A percentile compares a stretch with the other conserved stretches of the same genome.
Evolutionary conservation across 2,797 vertebrate species (phyloP).

Genomic region (Sebastes taczanowskii): DNA sequence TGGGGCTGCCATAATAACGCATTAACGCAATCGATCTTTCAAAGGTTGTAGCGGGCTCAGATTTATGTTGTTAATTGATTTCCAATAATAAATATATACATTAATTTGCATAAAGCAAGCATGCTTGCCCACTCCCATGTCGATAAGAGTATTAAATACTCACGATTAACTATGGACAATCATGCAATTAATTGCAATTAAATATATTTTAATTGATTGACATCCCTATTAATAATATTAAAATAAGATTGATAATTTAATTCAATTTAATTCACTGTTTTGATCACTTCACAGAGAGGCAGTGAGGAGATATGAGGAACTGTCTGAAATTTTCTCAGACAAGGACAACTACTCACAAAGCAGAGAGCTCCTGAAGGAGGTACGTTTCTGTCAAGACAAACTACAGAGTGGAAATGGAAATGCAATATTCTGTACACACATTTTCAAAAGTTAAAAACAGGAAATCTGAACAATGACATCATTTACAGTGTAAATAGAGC

Average conservation of each 20-base stretch:
- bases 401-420: background rate
- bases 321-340: constrained; percentile 90
- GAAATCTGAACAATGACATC: background rate
- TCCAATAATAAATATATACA: too few species aligned
- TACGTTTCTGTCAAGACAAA: constrained; percentile 43
- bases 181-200: too few species aligned
- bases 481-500: background rate
- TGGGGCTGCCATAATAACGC: too few species aligned
- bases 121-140: too few species aligned
- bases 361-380: constrained; percentile 89
- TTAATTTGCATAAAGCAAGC: accelerated
- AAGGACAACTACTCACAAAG: constrained; percentile 93
- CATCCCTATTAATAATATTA: background rate
- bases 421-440: background rate
- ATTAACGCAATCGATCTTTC: too few species aligned
- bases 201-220: too few species aligned
- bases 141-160: too few species aligned
- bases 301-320: constrained; percentile 84
- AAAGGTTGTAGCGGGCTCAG: too few species aligned
- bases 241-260: background rate
- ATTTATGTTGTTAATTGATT: too few species aligned
- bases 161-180: too few species aligned
- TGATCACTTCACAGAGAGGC: constrained; percentile 77
- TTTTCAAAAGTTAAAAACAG: background rate
- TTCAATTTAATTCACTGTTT: background rate